phyloP scores from a whole-genome alignment of 2,888 invertebrate genomes.

The Colletes collaris region DNA sequence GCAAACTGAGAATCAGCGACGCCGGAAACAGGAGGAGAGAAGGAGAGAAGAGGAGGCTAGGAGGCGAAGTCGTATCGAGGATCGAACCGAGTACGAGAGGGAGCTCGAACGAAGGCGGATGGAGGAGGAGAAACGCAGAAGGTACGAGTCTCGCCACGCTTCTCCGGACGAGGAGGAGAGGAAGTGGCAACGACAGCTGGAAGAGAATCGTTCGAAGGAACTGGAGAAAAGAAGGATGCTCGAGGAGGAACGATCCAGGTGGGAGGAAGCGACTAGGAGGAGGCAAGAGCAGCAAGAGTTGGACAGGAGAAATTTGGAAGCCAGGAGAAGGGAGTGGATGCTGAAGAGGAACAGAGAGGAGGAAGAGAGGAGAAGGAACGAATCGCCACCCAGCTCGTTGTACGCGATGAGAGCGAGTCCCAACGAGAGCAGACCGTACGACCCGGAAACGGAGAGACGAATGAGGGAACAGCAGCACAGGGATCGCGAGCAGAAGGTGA shows the following conservation, averaged over 20 bases:
- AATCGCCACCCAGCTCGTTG: slow-evolving; percentile 42
- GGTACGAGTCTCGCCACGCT: not conserved
- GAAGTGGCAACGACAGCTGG: slow-evolving; percentile 1
- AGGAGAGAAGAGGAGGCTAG: slow-evolving; percentile 48
- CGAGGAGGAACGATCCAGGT: slow-evolving; percentile 4
- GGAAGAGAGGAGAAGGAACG: slow-evolving; percentile 52
- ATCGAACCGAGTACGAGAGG: slow-evolving; percentile 51
- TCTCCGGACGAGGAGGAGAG: slow-evolving; percentile 12
- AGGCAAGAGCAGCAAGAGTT: slow-evolving; percentile 25
- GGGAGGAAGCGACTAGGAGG: slow-evolving; percentile 22
- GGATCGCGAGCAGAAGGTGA: slow-evolving; percentile 37
- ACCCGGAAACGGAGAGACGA: slow-evolving; percentile 42
- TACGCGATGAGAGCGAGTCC: not conserved
- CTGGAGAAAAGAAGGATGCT: slow-evolving; percentile 13
- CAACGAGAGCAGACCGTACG: slow-evolving; percentile 22
- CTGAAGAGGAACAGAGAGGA: slow-evolving; percentile 38
- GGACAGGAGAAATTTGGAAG: slow-evolving; percentile 27
- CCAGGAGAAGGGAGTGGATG: slow-evolving; percentile 47
- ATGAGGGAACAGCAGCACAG: slow-evolving; percentile 39
- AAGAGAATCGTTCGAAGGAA: slow-evolving; percentile 7
- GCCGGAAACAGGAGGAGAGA: slow-evolving; percentile 46
- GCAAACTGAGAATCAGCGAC: slow-evolving; percentile 59
- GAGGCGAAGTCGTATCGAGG: slow-evolving; percentile 29
- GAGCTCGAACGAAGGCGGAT: slow-evolving; percentile 20
- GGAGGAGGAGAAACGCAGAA: slow-evolving; percentile 3